Percentiles rank a stretch among this genome's conserved stretches.
phyloP scores from a whole-genome alignment of 1,140 invertebrate species.

The Rhynchophorus ferrugineus region DNA sequence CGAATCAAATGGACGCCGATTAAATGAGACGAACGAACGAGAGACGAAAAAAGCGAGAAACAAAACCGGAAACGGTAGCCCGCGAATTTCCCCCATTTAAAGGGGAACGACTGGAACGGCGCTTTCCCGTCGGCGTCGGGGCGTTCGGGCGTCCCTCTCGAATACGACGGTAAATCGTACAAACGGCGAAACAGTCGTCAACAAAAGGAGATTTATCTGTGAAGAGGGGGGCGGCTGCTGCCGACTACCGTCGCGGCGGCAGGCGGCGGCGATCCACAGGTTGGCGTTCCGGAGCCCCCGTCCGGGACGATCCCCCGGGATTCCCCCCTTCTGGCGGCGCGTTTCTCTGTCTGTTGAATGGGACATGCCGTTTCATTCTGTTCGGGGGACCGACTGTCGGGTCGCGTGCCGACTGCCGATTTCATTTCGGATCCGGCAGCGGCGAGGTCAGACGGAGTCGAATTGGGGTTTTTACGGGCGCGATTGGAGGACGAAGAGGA shows the following conservation, averaged over 20 bases:
- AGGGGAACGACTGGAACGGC: neutral
- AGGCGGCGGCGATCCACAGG: conserved; percentile 5
- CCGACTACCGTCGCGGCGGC: neutral
- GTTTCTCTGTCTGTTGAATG: conserved; percentile 7
- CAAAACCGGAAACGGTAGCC: no score
- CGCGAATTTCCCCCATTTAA: neutral
- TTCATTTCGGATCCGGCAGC: conserved; percentile 1
- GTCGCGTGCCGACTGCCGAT: conserved; percentile 1
- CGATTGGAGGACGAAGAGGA: no score
- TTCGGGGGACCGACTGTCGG: neutral
- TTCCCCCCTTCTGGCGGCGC: no score
- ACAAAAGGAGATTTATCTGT: conserved; percentile 6
- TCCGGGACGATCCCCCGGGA: neutral
- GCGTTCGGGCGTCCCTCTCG: neutral
- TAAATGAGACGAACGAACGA: no score
- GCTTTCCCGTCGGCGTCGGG: neutral
- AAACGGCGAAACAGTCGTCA: conserved; percentile 5
- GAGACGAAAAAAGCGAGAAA: no score
- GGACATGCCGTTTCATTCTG: neutral
- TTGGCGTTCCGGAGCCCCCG: neutral
- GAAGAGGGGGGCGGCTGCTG: neutral
- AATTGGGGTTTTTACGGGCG: no score
- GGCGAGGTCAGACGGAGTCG: no score
- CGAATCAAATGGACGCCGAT: no score
- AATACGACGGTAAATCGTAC: neutral